A percentile compares a stretch with the other conserved stretches of the same genome.
These are phyloP conservation scores for Chlamydotis undulata DNA, from an alignment of 2,113 vertebrate genomes.

Conservation along the genomic window DNA sequence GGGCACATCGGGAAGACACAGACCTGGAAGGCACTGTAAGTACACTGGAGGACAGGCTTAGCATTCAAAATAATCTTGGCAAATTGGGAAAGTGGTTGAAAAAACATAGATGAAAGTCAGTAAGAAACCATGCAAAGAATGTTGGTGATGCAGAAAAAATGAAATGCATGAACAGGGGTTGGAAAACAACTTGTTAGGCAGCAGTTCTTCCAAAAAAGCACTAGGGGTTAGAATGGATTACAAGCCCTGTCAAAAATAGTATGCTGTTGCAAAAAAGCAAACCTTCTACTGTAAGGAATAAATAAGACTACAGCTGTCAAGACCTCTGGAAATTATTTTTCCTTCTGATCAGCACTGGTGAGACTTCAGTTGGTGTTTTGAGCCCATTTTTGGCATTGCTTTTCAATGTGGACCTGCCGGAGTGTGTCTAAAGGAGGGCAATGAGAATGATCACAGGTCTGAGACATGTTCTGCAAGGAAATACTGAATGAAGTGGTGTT, in stretches of 20 bases:
- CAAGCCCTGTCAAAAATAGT: not conserved
- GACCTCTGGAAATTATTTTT: not conserved
- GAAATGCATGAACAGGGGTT: not conserved
- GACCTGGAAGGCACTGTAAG: not conserved
- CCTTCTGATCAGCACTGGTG: not conserved
- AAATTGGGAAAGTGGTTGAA: not conserved
- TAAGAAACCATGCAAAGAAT: constrained; percentile 15
- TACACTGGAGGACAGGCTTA: not conserved
- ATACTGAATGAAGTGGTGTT: not conserved
- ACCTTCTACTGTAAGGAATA: not conserved
- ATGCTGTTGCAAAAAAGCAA: not conserved
- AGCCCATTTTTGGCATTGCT: not conserved
- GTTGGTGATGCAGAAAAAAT: not conserved
- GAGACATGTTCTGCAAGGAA: not conserved
- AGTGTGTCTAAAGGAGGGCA: not conserved
- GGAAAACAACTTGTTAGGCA: not conserved
- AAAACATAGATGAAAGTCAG: not conserved
- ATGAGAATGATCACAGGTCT: not conserved
- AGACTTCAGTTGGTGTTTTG: not conserved
- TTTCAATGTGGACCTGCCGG: not conserved
- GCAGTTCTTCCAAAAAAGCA: not conserved
- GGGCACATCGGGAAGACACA: not conserved
- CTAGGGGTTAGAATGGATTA: not conserved
- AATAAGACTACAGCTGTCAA: not conserved
- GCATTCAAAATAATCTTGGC: not conserved